Evolutionary conservation across 2,797 vertebrate genomes (phyloP).

Genomic region (Serranus cabrilla): DNA sequence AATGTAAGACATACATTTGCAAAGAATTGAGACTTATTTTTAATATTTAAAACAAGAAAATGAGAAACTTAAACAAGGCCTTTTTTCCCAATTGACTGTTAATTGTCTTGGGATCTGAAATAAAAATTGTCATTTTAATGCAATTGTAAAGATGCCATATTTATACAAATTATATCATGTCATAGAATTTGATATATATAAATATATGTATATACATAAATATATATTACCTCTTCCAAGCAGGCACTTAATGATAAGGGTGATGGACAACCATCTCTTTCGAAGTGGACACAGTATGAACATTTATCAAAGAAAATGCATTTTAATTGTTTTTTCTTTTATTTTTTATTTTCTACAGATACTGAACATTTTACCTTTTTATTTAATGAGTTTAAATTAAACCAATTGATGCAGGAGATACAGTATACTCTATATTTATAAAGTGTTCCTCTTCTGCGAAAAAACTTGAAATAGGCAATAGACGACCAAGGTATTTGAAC

Average conservation of each 20-base stretch:
- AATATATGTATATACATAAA: constrained; percentile 82
- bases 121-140: constrained; percentile 92
- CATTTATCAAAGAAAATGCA: constrained; percentile 80
- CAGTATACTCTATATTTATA: constrained; percentile 91
- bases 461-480: constrained; percentile 92
- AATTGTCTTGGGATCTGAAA: constrained; percentile 88
- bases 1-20: constrained; percentile 95
- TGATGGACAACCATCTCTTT: constrained; percentile 75
- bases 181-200: constrained; percentile 84
- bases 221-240: constrained; percentile 90
- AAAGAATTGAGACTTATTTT: constrained; percentile 97
- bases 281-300: constrained; percentile 76
- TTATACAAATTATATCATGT: constrained; percentile 89
- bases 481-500: constrained; percentile 90
- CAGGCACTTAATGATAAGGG: constrained; percentile 87
- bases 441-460: constrained; percentile 89
- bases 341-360: constrained; percentile 80
- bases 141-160: constrained; percentile 94
- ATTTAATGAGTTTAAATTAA: constrained; percentile 95
- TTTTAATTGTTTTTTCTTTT: constrained; percentile 77
- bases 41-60: constrained; percentile 95
- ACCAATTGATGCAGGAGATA: constrained; percentile 80
- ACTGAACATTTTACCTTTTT: constrained; percentile 87
- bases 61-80: constrained; percentile 89
- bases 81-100: constrained; percentile 88